Percentiles rank a stretch among this genome's conserved stretches.
phyloP scores from a whole-genome alignment of 2,113 vertebrate genomes.

The Bufo gargarizans region DNA sequence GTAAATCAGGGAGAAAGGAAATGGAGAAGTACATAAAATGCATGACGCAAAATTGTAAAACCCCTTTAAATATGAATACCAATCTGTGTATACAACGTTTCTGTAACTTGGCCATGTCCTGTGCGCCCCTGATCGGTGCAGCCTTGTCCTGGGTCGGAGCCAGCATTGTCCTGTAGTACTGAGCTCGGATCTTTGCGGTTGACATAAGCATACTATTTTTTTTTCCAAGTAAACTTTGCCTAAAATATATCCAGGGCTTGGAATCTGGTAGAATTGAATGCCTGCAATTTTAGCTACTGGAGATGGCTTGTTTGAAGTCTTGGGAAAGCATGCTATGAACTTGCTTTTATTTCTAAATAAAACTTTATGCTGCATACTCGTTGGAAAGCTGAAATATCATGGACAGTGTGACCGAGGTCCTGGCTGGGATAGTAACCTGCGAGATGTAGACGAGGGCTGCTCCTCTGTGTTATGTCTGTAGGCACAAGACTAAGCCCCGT shows the following conservation, averaged over 20 bases:
- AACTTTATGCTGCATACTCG: background rate
- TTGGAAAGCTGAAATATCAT: background rate
- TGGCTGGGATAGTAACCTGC: too few relatives aligned
- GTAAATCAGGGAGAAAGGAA: too few relatives aligned
- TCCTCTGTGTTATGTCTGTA: background rate
- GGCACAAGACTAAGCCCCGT: background rate
- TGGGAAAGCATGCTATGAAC: conserved; percentile 38
- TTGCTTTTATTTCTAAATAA: conserved; percentile 27
- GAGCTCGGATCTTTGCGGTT: conserved; percentile 18
- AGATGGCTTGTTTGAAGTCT: conserved; percentile 38
- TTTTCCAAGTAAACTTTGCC: conserved; percentile 29
- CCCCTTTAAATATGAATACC: background rate
- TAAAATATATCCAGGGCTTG: conserved; percentile 30
- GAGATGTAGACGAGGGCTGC: background rate
- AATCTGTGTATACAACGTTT: background rate
- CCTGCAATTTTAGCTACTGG: conserved; percentile 10
- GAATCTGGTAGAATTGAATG: conserved; percentile 37
- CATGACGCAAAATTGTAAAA: too few relatives aligned
- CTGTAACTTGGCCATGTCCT: too few relatives aligned
- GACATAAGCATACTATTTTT: conserved; percentile 38
- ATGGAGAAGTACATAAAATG: too few relatives aligned
- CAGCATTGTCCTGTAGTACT: background rate
- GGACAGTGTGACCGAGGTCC: background rate
- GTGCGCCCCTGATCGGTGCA: background rate
- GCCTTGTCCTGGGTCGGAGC: background rate